Conservation (phyloP, 2,888 invertebrate species). For the Microctonus brassicae region DNA sequence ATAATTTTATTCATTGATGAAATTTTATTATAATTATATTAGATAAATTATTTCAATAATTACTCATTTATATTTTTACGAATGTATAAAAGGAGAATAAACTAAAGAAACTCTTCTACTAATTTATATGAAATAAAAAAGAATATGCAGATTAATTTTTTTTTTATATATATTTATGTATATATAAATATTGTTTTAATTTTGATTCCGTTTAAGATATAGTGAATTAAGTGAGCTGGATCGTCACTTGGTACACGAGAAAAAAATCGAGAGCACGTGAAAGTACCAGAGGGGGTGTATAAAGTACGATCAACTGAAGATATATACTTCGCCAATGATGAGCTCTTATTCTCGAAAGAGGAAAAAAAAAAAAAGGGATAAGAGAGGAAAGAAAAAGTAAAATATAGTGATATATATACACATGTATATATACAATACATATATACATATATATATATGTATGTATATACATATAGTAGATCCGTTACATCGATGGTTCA, state of each 20-base stretch:
- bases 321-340: slow-evolving; percentile 26
- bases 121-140: too few species aligned
- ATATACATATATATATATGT: too few species aligned
- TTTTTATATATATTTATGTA: not conserved
- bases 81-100: too few species aligned
- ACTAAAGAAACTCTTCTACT: too few species aligned
- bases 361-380: too few species aligned
- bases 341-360: not conserved
- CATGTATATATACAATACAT: too few species aligned
- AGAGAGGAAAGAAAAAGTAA: slow-evolving; percentile 30
- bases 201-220: not conserved
- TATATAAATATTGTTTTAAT: not conserved
- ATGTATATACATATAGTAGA: too few species aligned
- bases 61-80: too few species aligned
- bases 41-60: too few species aligned
- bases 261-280: slow-evolving; percentile 25
- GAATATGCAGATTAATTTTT: too few species aligned
- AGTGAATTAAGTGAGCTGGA: not conserved
- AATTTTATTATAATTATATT: too few species aligned
- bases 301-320: slow-evolving; percentile 39
- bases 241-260: not conserved
- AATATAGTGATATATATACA: slow-evolving; percentile 3
- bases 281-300: slow-evolving; percentile 16
- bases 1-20: too few species aligned
- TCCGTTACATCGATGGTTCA: slow-evolving; percentile 49